Conservation (phyloP, 2,797 vertebrate genomes). For the Poeciliopsis presidionis region DNA sequence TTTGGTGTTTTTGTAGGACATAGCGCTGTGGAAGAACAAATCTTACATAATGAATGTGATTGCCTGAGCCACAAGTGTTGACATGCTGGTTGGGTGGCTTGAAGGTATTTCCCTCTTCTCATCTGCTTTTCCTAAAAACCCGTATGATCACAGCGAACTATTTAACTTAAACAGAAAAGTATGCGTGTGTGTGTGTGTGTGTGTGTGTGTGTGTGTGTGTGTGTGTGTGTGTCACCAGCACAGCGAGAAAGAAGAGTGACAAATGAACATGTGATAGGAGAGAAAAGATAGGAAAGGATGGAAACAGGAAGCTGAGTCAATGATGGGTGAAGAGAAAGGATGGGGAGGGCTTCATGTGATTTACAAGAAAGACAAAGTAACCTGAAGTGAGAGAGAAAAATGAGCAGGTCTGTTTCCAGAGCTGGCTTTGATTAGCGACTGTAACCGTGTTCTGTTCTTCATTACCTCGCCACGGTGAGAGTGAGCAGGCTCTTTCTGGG, state of each 20-base stretch:
- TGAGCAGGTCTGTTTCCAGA: constrained; percentile 75
- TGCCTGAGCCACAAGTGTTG: constrained; percentile 21
- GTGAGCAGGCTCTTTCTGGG: constrained; percentile 30
- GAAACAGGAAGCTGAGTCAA: constrained; percentile 49
- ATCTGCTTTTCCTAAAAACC: constrained; percentile 60
- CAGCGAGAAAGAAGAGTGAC: constrained; percentile 31
- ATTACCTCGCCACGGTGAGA: constrained; percentile 66
- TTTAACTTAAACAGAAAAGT: not conserved
- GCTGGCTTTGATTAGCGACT: constrained; percentile 83
- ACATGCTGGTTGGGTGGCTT: constrained; percentile 36
- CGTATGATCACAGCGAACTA: constrained; percentile 52
- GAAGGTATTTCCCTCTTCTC: constrained; percentile 48
- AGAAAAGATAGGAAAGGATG: constrained; percentile 21
- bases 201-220: constrained; percentile 1
- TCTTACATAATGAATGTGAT: constrained; percentile 18
- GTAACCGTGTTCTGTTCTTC: constrained; percentile 75
- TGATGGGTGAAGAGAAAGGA: constrained; percentile 50
- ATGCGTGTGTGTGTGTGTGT: constrained; percentile 16
- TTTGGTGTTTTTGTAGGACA: constrained; percentile 19
- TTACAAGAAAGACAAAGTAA: constrained; percentile 65
- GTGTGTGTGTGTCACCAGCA: constrained; percentile 31
- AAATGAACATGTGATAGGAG: constrained; percentile 21
- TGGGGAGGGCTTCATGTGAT: constrained; percentile 47
- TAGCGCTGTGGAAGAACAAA: constrained; percentile 13
- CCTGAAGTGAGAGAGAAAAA: constrained; percentile 65